Percentiles rank a stretch among this genome's conserved stretches.
Conservation (phyloP, 2,113 vertebrate genomes). For the Telmatochromis brichardi region DNA sequence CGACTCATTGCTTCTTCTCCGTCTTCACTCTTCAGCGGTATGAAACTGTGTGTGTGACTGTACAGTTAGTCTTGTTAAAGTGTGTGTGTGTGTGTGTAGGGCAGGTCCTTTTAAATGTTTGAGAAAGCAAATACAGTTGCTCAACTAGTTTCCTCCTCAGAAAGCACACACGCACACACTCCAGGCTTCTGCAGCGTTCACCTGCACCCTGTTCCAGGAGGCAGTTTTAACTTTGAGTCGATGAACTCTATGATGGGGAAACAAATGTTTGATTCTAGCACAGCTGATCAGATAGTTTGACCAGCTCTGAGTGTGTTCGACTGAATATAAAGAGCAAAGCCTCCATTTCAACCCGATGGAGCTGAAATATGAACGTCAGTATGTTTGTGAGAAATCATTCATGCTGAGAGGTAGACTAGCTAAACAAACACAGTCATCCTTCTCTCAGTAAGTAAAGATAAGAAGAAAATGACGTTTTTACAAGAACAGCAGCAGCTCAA, state of each 20-base stretch:
- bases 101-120: constrained; percentile 46
- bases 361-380: not conserved
- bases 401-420: not conserved
- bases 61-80: not conserved
- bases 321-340: not conserved
- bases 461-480: accelerated
- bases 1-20: not conserved
- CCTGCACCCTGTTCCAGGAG: not conserved
- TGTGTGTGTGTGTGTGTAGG: constrained; percentile 11
- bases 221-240: not conserved
- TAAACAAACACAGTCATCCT: not conserved
- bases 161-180: not conserved
- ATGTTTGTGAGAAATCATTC: not conserved
- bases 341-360: not conserved
- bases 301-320: not conserved
- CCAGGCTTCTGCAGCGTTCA: not conserved
- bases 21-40: not conserved
- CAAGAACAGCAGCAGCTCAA: not conserved
- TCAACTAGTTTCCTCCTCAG: constrained; percentile 40
- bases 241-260: not conserved
- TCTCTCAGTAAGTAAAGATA: not conserved
- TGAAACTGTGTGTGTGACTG: not conserved
- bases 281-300: not conserved
- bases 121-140: constrained; percentile 53
- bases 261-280: not conserved